Evolutionary conservation across 2,797 vertebrate species (phyloP).

Genomic region (Sebastes variabilis): DNA sequence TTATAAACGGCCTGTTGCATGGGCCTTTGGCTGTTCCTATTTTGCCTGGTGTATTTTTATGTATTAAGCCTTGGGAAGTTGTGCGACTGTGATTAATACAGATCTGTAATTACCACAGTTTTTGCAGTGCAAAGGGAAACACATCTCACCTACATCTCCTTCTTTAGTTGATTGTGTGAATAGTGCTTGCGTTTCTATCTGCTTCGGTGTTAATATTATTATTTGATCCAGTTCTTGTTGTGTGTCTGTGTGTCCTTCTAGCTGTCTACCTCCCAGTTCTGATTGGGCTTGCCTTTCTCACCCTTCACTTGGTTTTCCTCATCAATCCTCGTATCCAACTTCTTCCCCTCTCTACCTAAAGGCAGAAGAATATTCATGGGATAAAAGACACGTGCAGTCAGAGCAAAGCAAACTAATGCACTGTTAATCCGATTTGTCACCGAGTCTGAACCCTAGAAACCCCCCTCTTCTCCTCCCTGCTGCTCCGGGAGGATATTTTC

Average conservation of each 20-base stretch:
- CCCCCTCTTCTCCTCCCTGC: not conserved
- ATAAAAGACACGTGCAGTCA: not conserved
- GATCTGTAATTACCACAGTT: not conserved
- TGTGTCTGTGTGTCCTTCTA: not conserved
- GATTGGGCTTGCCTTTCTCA: not conserved
- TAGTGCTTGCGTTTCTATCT: not conserved
- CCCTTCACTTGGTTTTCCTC: not conserved
- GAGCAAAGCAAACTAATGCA: slow-evolving; percentile 20
- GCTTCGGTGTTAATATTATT: not conserved
- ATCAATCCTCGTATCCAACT: not conserved
- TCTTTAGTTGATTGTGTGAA: not conserved
- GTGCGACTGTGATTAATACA: not conserved
- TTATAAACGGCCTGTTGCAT: not conserved
- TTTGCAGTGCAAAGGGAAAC: not conserved
- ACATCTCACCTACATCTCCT: not conserved
- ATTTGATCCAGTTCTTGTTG: not conserved
- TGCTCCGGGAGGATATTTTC: slow-evolving; percentile 5
- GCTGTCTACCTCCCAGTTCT: not conserved
- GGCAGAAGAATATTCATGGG: not conserved
- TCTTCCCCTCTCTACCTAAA: not conserved
- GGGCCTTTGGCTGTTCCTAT: not conserved
- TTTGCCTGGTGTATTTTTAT: not conserved
- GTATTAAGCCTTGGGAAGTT: not conserved
- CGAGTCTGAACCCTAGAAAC: slow-evolving; percentile 1
- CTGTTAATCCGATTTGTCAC: slow-evolving; percentile 27